Percentiles rank a stretch among this genome's conserved stretches.
Evolutionary conservation across 2,888 invertebrate genomes (phyloP).

Genomic region (Andrena fulva): DNA sequence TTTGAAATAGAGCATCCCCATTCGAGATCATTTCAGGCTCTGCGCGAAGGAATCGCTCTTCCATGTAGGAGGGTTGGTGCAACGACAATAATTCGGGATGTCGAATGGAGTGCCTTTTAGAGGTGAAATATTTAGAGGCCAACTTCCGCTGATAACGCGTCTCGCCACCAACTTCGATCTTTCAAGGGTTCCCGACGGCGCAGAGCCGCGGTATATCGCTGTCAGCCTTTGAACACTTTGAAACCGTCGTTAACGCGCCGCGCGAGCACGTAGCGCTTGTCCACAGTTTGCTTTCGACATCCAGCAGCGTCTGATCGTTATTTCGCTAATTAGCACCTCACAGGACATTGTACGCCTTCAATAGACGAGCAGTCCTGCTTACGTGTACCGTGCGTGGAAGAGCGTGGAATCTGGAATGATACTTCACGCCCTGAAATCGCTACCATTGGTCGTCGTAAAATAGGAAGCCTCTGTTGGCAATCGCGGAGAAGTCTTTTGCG

Average conservation of each 20-base stretch:
- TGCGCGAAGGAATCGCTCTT: slow-evolving; percentile 58
- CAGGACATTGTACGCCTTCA: background rate
- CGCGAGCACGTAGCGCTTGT: background rate
- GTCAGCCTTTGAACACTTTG: background rate
- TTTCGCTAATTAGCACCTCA: slow-evolving; percentile 5
- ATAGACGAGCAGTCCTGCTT: slow-evolving; percentile 1
- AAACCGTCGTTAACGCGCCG: slow-evolving; percentile 21
- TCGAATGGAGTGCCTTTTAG: slow-evolving; percentile 64
- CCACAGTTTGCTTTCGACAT: slow-evolving; percentile 24
- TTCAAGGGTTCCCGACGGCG: background rate
- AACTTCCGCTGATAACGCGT: slow-evolving; percentile 34
- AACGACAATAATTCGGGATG: slow-evolving; percentile 70
- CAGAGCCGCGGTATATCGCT: background rate
- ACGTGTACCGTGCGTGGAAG: background rate
- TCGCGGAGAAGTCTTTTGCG: no score
- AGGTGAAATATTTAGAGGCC: slow-evolving; percentile 49
- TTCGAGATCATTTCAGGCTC: background rate
- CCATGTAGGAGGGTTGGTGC: slow-evolving; percentile 64
- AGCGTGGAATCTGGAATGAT: slow-evolving; percentile 5
- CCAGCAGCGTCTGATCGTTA: slow-evolving; percentile 1
- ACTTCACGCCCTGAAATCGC: background rate
- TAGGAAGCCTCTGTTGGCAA: background rate
- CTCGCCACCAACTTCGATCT: slow-evolving; percentile 59
- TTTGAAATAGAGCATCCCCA: slow-evolving; percentile 1
- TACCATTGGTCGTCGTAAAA: background rate